Evolutionary conservation across 1,140 invertebrate genomes (phyloP).

Genomic region (Ladona fulva): DNA sequence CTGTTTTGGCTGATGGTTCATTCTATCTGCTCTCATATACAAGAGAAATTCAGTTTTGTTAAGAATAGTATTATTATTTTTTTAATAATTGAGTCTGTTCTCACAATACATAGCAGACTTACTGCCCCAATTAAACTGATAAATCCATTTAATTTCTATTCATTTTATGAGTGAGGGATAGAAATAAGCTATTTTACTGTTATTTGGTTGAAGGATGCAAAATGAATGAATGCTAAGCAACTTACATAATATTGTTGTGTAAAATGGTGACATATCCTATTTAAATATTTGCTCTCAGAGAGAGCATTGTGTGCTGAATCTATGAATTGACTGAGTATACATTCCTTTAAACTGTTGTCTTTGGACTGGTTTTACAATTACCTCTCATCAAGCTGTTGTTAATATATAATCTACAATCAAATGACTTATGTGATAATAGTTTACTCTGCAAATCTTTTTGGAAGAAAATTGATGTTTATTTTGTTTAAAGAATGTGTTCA

Average conservation of each 20-base stretch:
- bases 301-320: no score
- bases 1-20: no score
- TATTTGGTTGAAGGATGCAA: not conserved
- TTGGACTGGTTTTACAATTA: not conserved
- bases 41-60: no score
- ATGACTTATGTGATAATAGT: not conserved
- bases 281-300: no score
- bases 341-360: not conserved
- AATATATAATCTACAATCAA: not conserved
- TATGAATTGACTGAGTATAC: not conserved
- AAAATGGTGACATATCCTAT: not conserved
- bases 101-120: no score
- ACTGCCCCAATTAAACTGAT: no score
- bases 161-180: not conserved
- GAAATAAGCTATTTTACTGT: not conserved
- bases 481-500: not conserved
- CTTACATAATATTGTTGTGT: not conserved
- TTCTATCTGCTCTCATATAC: no score
- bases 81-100: no score
- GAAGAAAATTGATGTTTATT: not conserved
- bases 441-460: not conserved
- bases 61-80: no score
- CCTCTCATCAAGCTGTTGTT: not conserved
- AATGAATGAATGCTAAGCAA: not conserved
- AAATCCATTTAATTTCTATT: not conserved